Base-by-base conservation (phyloP, 2,888 invertebrate species). In the Acanthosoma haemorrhoidale region DNA sequence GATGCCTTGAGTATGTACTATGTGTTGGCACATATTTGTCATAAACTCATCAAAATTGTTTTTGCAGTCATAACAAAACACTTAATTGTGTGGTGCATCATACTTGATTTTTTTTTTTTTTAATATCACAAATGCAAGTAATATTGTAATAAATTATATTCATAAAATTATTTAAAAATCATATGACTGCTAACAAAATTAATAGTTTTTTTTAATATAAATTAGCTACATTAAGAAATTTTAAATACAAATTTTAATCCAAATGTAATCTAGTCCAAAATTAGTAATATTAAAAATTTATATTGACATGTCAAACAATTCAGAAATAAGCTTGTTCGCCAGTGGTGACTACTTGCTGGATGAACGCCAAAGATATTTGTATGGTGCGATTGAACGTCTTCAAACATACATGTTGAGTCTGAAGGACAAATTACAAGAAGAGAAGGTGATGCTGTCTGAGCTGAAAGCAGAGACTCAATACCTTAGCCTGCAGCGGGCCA, bases 341-440 rank as follows among this genome's bases (percentile, higher is more conserved):
- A 61, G 61, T 34, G 61, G 61, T 2, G 61, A 61, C 36, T 61
- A 61, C 18, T n/a, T 61, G 13, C 1, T 21, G n/a, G 36, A 34
- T 16, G 36, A 36, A 1, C 11, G n/a, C 9, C 34, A 61, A 9
- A 9, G n/a, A 13, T 18, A 36, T 8, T 61, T 61, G 11, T 36
- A 34, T n/a, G n/a, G 9, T 61, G 18, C 32, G 1, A 36, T 61
- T 32, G 34, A 36, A 36, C 64, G 64, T 4, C 31, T 64, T 2
- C 38, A 38, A 4, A 13, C 16, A 1, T 38, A 64, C 15, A 29
- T 36, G 25, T n/a, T 29, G 6, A 16, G 31, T 15, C 41, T 64
- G 2, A 21, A 29, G 15, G 25, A 31, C 18, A 64, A 41, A 31
- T 25, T 64, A 21, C 15, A 64, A 16, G 31, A 34, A 41, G 64